Evolutionary conservation across 2,113 vertebrate genomes (phyloP), one percentile per base, ranked within the genome.

Genomic region (Lophius piscatorius): DNA sequence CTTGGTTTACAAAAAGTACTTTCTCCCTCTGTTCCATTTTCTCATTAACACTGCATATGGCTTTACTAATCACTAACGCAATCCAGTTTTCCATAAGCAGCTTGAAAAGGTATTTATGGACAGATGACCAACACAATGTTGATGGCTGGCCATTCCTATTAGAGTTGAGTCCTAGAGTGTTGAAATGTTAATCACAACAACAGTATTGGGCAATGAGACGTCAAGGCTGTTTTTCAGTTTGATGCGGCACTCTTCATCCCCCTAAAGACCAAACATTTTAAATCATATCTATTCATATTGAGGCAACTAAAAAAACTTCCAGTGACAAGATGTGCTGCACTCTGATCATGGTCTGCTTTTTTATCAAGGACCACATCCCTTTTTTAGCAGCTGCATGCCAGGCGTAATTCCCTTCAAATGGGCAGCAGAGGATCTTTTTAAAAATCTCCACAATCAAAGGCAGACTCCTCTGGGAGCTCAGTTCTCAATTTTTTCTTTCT

Each of bases 351-450:
- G 88, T 92, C 90, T 93, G 89, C 88, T 93, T 96, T 94, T 95
- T 92, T 91, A 93, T 93, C 85, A 89, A 88, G 90, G 92, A 91
- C 94, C 89, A 78, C 75, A 80, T 95, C 94, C 90, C 91, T 64
- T 40, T 18, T 87, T 84, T 91, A 92, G 90, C 91, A 94, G 90
- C 84, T 92, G 89, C 91, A 91, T 86, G 90, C 93, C 94, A 92
- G 82, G 78, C 88, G 78, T 94, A 93, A 95, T 95, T 94, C 89
- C 80, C 80, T 91, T 95, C 93, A 93, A 92, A 94, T 93, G 91
- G 88, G 60, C 74, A 88, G 80, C 56, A 73, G 63, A 81, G 85
- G 85, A 90, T 90, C 91, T 90, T 36, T 91, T 90, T 36, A 89
- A 90, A 63, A 81, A 91, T 85, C 74, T 84, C 81, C 86, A 83